A percentile compares a stretch with the other conserved stretches of the same genome.
Evolutionary conservation across 2,113 vertebrate species (phyloP).

Genomic region (Laterallus jamaicensis): DNA sequence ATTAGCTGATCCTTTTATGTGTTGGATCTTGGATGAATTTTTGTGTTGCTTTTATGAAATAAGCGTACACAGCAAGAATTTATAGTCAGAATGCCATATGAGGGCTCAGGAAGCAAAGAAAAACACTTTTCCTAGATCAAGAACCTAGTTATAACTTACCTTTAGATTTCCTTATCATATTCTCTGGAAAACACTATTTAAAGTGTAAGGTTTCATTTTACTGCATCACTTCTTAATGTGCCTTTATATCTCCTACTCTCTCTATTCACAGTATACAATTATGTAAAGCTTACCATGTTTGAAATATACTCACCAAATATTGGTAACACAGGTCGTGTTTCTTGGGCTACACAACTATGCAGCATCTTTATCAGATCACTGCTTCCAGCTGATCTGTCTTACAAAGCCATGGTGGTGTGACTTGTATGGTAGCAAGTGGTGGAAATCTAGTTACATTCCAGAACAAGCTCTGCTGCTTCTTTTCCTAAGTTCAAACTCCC

Average conservation of each 20-base stretch:
- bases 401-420: rapidly evolving
- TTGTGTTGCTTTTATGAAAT: not conserved
- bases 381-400: not conserved
- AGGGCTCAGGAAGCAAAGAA: not conserved
- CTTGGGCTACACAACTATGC: not conserved
- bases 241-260: not conserved
- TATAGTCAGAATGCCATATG: not conserved
- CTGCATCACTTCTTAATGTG: not conserved
- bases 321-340: not conserved
- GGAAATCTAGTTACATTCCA: rapidly evolving
- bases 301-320: not conserved
- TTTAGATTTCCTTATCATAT: not conserved
- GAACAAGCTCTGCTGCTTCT: not conserved
- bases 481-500: not conserved
- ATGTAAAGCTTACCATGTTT: rapidly evolving
- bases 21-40: not conserved
- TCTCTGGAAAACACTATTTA: not conserved
- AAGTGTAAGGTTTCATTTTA: not conserved
- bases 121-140: not conserved
- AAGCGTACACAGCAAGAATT: not conserved
- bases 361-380: not conserved
- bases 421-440: rapidly evolving
- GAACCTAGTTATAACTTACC: not conserved
- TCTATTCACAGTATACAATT: not conserved
- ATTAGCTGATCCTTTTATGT: not conserved